Evolutionary conservation across 2,888 invertebrate genomes (phyloP), one percentile per base, ranked within the genome.

Genomic region (Achlya flavicornis): DNA sequence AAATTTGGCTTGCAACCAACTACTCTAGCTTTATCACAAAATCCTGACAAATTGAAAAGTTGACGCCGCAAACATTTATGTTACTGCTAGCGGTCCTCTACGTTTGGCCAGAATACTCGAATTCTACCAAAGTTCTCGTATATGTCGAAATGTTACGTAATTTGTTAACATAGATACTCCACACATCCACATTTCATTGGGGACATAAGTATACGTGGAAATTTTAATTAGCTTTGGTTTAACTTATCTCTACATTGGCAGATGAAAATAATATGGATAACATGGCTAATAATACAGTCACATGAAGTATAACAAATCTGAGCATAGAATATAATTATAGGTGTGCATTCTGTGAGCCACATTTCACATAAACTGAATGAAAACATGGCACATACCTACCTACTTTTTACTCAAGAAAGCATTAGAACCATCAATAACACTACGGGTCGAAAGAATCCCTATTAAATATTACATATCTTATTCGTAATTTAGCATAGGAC

Each of bases 41-140:
- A 53, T 19, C 16, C 19, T 53, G 53, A 53, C 53, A 53, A 53
- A 53, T 53, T 53, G 53, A 53, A 53, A 53, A 53, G 16, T 53
- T 53, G 19, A 53, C 53, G 10, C 53, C 53, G 53, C 53, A 53
- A 53, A 53, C 53, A 53, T 53, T 16, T 53, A 10, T 53, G 53
- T 53, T 53, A 53, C 53, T 19, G 53, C 53, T n/a, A 53, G 48
- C 48, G 53, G 53, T 53, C 19, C 19, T 53, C 19, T 53, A 19
- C 19, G 5, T 53, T 53, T 19, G 53, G 53, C 8, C 19, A 53
- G 53, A 19, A 53, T 10, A 19, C 19, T 19, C 53, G 53, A 53
- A 19, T 10, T 53, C 53, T 53, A 53, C 19, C 1, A 8, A 53
- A 53, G 53, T 19, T 53, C 53, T 0, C 53, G n/a, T 19, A 53